phyloP scores from a whole-genome alignment of 2,113 vertebrate genomes.

The Neoarius graeffei region DNA sequence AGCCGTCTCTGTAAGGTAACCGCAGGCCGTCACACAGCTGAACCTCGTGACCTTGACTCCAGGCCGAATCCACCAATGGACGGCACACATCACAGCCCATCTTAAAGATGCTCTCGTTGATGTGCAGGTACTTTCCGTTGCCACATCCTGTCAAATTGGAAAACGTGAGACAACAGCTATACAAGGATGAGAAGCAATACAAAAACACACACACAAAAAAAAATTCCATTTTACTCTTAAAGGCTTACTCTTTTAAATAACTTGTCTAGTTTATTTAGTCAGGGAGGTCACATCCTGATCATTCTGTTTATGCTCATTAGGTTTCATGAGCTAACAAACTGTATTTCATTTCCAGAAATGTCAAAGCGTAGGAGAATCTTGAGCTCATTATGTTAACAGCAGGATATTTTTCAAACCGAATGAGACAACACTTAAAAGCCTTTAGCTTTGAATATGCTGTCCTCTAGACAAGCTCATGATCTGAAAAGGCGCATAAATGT shows the following conservation, averaged over 20 bases:
- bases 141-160: conserved; percentile 68
- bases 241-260: background rate
- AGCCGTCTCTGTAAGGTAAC: conserved; percentile 71
- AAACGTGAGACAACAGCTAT: background rate
- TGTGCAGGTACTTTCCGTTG: conserved; percentile 80
- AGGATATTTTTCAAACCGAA: background rate
- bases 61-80: conserved; percentile 75
- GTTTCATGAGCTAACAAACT: conserved; percentile 30
- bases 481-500: background rate
- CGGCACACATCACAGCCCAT: conserved; percentile 74
- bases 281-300: background rate
- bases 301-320: conserved; percentile 5
- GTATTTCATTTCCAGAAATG: conserved; percentile 12
- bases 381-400: conserved; percentile 6
- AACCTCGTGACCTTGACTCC: conserved; percentile 69
- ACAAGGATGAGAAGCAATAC: background rate
- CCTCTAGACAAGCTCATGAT: background rate
- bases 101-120: conserved; percentile 75
- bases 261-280: background rate
- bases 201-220: background rate
- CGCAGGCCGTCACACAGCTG: conserved; percentile 69
- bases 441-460: background rate
- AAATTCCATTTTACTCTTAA: too few relatives aligned
- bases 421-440: background rate
- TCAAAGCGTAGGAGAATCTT: background rate